phyloP scores from a whole-genome alignment of 2,797 vertebrate species.

The Acrocephalus scirpaceus region DNA sequence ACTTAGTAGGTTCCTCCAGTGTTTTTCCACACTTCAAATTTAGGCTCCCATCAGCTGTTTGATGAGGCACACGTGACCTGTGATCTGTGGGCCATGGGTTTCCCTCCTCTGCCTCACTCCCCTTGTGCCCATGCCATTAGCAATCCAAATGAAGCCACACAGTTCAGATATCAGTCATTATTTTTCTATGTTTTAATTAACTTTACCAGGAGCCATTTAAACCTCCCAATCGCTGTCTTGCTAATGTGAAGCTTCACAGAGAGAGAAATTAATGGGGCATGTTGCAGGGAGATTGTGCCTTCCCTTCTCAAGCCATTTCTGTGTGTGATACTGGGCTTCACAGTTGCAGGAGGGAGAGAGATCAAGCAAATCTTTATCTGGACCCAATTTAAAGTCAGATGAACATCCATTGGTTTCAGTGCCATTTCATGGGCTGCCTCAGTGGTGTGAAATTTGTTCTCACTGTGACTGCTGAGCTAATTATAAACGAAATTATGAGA shows the following conservation, averaged over 20 bases:
- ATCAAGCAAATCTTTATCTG: neutral
- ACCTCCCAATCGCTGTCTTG: neutral
- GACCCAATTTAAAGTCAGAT: neutral
- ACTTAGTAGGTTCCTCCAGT: neutral
- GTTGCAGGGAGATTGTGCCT: neutral
- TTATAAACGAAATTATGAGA: neutral
- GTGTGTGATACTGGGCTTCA: neutral
- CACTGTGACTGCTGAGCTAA: accelerated
- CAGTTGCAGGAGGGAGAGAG: neutral
- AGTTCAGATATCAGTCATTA: conserved; percentile 53
- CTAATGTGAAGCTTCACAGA: neutral
- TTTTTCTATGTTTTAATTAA: conserved; percentile 51
- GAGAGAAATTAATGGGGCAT: neutral
- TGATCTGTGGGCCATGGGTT: neutral
- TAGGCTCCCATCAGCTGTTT: neutral
- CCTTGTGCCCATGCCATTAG: neutral
- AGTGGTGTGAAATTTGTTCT: neutral
- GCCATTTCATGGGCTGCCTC: neutral
- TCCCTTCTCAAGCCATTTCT: neutral
- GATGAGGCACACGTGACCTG: neutral
- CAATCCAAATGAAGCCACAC: conserved; percentile 6
- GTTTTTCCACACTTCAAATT: neutral
- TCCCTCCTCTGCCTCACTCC: neutral
- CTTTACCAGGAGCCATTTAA: neutral
- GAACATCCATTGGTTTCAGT: accelerated